Conservation (phyloP, 2,113 vertebrate genomes). For the Perca flavescens region DNA sequence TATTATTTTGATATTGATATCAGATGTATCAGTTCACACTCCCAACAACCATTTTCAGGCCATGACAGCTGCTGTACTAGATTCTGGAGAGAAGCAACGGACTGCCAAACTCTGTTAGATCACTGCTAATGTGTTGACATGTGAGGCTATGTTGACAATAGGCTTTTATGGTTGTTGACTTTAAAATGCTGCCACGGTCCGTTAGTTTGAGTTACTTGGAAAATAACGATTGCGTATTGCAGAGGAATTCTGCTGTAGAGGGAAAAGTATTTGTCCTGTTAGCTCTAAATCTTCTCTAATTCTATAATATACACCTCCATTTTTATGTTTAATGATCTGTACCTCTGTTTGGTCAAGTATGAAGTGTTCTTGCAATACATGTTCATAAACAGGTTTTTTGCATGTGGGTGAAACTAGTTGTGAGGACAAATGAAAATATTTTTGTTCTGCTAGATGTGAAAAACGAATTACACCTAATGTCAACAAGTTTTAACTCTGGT, state of each 20-base stretch:
- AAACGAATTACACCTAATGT: neutral
- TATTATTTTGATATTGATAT: neutral
- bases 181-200: constrained; percentile 5
- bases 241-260: neutral
- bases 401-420: neutral
- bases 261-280: neutral
- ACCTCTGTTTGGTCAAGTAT: neutral
- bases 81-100: constrained; percentile 22
- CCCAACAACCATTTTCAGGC: constrained; percentile 6
- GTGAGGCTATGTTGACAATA: constrained; percentile 55
- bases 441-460: neutral
- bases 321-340: neutral
- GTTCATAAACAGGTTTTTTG: neutral
- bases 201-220: constrained; percentile 21
- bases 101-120: constrained; percentile 41
- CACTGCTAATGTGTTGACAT: constrained; percentile 59
- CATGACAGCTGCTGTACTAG: constrained; percentile 37
- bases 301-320: neutral
- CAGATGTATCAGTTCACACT: constrained; percentile 13
- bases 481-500: neutral
- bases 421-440: neutral
- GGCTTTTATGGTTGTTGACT: constrained; percentile 23
- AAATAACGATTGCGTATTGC: neutral
- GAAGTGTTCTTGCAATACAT: neutral
- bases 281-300: neutral